Evolutionary conservation across 2,113 vertebrate species (phyloP), one percentile per base, ranked within the genome.

Genomic region (Butorides virescens): DNA sequence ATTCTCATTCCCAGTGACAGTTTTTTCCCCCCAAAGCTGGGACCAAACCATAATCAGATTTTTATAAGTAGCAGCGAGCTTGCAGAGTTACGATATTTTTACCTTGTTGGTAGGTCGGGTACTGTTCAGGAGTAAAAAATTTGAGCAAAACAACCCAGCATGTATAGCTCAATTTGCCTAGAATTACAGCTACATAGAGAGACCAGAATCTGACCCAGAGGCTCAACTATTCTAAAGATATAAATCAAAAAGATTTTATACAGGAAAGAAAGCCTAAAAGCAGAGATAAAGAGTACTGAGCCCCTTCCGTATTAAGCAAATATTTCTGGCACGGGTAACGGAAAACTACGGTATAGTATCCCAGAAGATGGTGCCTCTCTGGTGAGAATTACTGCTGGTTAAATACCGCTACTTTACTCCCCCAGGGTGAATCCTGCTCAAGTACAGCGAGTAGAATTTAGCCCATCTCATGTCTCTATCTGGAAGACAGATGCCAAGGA

Each of bases 31-130:
- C 44, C 52, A 21, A 52, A 68, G 70, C 74, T 82, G 94, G 91
- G 92, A 92, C 94, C 92, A 85, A 91, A 82, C 84, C 73, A 9
- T 50, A 50, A 72, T 34, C 78, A 70, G 84, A 47, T 92, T 97
- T 95, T 95, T 97, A 8, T 93, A 93, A 81, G 66, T 37, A 94
- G 84, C 76, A 89, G 76, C 11, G 5, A 75, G 53, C 68, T 88
- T 46, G 20, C 65, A 47, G 52, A 88, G 70, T 85, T 91, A 71
- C 46, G 75, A 12, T 84, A 56, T 86, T 95, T 95, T 93, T 77
- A 92, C 50, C 59, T 59, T 79, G 32, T 79, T 73, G 66, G 84
- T 34, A 62, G 83, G 61, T 78, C 92, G 39, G 76, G 70, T 76
- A 66, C 42, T 66, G 58, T 46, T 79, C 39, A 37, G 75, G 72